These are phyloP conservation scores for Sitta europaea DNA, from an alignment of 2,113 vertebrate genomes.

Conservation along the genomic window DNA sequence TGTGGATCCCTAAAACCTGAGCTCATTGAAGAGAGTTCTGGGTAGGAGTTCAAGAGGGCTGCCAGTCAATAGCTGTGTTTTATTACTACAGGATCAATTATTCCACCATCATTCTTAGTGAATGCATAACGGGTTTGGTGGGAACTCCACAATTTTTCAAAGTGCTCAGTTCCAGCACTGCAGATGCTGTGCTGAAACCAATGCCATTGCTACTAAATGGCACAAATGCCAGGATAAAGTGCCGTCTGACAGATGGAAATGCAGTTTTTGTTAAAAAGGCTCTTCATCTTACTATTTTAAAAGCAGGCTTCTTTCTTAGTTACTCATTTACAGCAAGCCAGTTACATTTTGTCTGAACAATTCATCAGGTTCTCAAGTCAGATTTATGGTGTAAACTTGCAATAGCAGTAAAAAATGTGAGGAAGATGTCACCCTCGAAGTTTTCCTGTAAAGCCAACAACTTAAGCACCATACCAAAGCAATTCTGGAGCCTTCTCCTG, in stretches of 20 bases:
- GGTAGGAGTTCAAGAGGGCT: slow-evolving; percentile 11
- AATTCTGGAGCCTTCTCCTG: background rate
- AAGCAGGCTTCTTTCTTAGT: background rate
- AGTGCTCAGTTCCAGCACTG: background rate
- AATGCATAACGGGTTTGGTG: background rate
- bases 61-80: background rate
- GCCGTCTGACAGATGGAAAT: background rate
- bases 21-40: background rate
- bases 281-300: slow-evolving; percentile 37
- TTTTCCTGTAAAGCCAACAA: background rate
- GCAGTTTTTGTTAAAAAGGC: background rate
- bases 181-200: background rate
- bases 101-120: background rate
- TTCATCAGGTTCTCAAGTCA: slow-evolving; percentile 38
- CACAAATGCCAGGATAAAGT: background rate
- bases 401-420: background rate
- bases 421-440: background rate
- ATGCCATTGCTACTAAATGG: background rate
- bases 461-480: background rate
- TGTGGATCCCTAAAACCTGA: background rate
- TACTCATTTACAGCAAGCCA: background rate
- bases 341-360: slow-evolving; percentile 31
- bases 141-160: background rate
- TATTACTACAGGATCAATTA: background rate
- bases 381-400: slow-evolving; percentile 20